Base-by-base conservation (phyloP, 2,113 vertebrate species). In the Morone chrysops region DNA sequence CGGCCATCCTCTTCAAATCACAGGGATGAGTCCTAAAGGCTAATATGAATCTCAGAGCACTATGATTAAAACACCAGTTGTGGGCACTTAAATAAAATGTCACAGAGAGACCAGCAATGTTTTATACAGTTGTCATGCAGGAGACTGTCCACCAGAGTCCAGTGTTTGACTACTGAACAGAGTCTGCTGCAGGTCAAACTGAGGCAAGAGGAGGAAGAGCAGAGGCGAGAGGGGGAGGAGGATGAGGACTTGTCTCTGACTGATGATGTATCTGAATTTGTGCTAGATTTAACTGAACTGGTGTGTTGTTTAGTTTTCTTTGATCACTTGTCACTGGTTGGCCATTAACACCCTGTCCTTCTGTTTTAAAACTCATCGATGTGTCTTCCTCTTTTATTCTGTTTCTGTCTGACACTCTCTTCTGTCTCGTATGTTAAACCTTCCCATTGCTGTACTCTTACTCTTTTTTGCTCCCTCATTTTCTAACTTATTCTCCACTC, bases 71-170 rank as follows among this genome's bases (percentile, higher is more conserved):
- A 47, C 45, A 47, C 11, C 8, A n/a, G 40, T 5, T 78, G 41
- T 59, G 51, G 36, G 1, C 74, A 54, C 31, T 36, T 72, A 40
- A 10, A 25, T 25, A 16, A 59, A 65, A 57, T 18, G 31, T 40
- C 48, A 45, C 41, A 47, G 51, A 57, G 61, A 59, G 4, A 17
- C 45, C 7, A 20, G 63, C 1, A 31, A 66, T 70, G 54, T 48
- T 57, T 40, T 20, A 17, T 16, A 41, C 36, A 70, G 65, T 78
- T 91, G 93, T 92, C 72, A 90, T 93, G 83, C 43, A 84, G 51
- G 59, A 86, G 59, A 78, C 25, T 75, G 87, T 90, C 94, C 94
- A 94, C 86, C 89, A 93, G 94, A 89, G 93, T 91, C 92, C 93
- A 92, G 93, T 93, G 83, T 94, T 94, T 90, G 75, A 85, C 92